Conservation (phyloP, 2,113 vertebrate species). For the Mobula birostris region DNA sequence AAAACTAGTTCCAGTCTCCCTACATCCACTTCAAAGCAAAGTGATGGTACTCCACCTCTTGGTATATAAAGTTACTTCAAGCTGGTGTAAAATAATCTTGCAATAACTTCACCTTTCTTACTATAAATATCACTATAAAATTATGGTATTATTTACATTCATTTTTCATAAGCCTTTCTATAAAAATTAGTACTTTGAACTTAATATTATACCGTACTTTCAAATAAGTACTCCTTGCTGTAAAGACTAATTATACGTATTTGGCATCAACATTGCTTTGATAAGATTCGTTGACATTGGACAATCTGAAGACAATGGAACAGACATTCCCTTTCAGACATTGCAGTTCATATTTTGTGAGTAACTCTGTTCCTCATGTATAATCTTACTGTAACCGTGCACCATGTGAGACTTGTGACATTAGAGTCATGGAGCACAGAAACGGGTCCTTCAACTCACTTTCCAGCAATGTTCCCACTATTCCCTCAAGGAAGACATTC, state of each 20-base stretch:
- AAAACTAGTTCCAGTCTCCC: background rate
- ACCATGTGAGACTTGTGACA: too few relatives aligned
- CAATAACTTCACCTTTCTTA: background rate
- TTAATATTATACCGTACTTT: background rate
- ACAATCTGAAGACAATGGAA: background rate
- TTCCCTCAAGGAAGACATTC: too few relatives aligned
- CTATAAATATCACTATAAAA: background rate
- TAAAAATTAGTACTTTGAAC: background rate
- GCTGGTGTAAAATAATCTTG: background rate
- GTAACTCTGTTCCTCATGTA: too few relatives aligned
- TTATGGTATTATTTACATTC: background rate
- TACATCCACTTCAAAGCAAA: background rate
- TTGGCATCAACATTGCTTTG: background rate
- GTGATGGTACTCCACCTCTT: constrained; percentile 8
- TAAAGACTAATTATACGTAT: background rate
- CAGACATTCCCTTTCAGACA: too few relatives aligned
- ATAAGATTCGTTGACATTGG: background rate
- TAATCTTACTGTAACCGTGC: too few relatives aligned
- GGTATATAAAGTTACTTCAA: constrained; percentile 14
- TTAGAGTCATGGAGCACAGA: too few relatives aligned
- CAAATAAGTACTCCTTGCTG: background rate
- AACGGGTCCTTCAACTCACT: too few relatives aligned
- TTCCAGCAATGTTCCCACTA: too few relatives aligned
- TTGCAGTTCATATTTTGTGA: too few relatives aligned
- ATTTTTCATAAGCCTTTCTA: background rate